Conservation (phyloP, 2,113 vertebrate genomes). For the Mus pahari region DNA sequence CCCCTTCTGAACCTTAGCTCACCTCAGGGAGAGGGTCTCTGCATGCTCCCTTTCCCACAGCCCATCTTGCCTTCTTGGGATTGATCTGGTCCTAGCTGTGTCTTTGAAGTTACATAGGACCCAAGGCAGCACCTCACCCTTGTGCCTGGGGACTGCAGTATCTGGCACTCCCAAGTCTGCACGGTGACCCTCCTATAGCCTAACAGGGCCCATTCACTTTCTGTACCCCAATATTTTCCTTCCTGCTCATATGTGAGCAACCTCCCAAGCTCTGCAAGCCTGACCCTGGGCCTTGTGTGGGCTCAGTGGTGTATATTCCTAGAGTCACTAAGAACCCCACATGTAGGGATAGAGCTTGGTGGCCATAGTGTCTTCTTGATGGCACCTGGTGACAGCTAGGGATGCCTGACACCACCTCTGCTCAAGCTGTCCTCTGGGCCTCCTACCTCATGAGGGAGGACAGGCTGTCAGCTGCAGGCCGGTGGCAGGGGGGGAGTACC, state of each 20-base stretch:
- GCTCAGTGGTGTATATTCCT: accelerated
- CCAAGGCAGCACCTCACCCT: background rate
- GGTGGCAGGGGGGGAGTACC: accelerated
- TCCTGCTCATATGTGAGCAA: background rate
- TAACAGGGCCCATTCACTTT: background rate
- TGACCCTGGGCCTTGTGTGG: too few species aligned
- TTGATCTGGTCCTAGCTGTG: background rate
- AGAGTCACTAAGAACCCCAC: background rate
- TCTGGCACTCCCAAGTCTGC: background rate
- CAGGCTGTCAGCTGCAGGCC: constrained; percentile 27
- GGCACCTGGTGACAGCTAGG: background rate
- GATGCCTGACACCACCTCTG: background rate
- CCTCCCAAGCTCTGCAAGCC: background rate
- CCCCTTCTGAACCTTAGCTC: background rate
- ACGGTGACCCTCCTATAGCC: background rate
- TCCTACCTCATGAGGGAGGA: background rate
- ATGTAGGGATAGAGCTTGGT: too few species aligned
- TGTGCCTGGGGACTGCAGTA: background rate
- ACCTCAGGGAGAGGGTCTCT: background rate
- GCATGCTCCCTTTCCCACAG: accelerated
- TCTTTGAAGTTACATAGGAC: background rate
- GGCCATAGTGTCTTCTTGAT: background rate
- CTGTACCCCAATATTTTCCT: background rate
- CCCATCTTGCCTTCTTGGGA: background rate
- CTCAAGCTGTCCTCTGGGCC: background rate